phyloP scores from a whole-genome alignment of 2,888 invertebrate species.

The Silvanus unidentatus region DNA sequence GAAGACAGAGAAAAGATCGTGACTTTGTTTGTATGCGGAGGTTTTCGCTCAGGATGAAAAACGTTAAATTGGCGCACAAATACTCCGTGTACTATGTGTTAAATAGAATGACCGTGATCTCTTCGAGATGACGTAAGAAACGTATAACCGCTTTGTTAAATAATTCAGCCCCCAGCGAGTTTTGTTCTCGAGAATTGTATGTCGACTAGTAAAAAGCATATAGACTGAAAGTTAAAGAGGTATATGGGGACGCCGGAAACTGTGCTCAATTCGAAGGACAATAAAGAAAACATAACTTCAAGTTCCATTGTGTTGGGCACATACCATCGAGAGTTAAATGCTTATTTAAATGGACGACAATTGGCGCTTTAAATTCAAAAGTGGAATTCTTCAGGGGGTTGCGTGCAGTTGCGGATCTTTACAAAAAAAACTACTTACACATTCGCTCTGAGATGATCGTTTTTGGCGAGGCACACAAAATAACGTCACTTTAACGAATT shows the following conservation, averaged over 20 bases:
- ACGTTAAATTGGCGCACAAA: too few species aligned
- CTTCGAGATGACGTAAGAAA: constrained; percentile 18
- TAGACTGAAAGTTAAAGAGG: neutral
- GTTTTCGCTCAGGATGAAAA: too few species aligned
- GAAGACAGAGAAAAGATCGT: too few species aligned
- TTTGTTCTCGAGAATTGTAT: constrained; percentile 1
- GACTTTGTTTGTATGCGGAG: too few species aligned
- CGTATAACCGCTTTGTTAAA: constrained; percentile 11
- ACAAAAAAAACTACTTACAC: constrained; percentile 49
- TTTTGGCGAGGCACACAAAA: constrained; percentile 57
- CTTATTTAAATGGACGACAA: too few species aligned
- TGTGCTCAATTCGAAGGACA: constrained; percentile 15
- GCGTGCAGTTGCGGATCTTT: too few species aligned
- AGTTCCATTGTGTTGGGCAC: too few species aligned
- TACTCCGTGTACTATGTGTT: too few species aligned
- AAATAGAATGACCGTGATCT: constrained; percentile 17
- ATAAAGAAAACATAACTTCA: constrained; percentile 3
- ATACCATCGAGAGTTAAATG: too few species aligned
- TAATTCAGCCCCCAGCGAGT: constrained; percentile 14
- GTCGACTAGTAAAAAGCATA: too few species aligned
- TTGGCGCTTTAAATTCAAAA: neutral
- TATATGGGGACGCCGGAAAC: constrained; percentile 19
- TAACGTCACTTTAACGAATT: constrained; percentile 50
- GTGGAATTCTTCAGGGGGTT: neutral
- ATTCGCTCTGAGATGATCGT: constrained; percentile 53